Evolutionary conservation across 2,888 invertebrate genomes (phyloP), one percentile per base, ranked within the genome.

Genomic region (Lasioglossum calceatum): DNA sequence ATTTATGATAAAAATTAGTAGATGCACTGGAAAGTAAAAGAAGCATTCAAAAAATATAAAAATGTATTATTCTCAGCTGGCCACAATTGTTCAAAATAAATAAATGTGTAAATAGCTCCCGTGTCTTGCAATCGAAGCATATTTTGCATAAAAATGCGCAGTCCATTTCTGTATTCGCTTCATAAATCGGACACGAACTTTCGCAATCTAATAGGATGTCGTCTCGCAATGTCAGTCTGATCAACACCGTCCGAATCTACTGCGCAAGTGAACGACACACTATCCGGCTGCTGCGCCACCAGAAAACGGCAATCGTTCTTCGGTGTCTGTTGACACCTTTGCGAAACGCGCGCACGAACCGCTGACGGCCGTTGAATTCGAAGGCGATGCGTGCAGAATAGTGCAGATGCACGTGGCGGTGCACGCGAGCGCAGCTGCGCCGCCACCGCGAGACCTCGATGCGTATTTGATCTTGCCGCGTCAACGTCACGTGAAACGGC

Each of bases 341-440:
- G 44, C 36, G 44, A 44, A 44, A 44, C 44, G 19, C 47, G 73
- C 47, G 47, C 47, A 73, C 73, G 73, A 47, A 73, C 23, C 70
- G 70, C 39, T 70, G 70, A 70, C 39, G 39, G 70, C 23, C 70
- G 27, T 42, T 44, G 70, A 70, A 70, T 70, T 70, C 70, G 70
- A 70, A 23, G 70, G 70, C 70, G 36, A 67, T 61, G 61, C 58
- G 54, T n/a, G 50, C 50, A 23, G 50, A 54, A 54, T 54, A 54
- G 50, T 32, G 81, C 47, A 44, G 27, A 44, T 44, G 82, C 85
- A 82, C 82, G 84, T 80, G 83, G 23, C 80, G 23, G 10, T 72
- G 79, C 74, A 75, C 54, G 78, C 78, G 82, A 80, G 27, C 36
- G 61, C 76, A 76, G 54, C 76, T 61, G 61, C 61, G 10, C 42